A percentile compares a stretch with the other conserved stretches of the same genome.
phyloP scores from a whole-genome alignment of 2,113 vertebrate genomes.

The Gambusia affinis region DNA sequence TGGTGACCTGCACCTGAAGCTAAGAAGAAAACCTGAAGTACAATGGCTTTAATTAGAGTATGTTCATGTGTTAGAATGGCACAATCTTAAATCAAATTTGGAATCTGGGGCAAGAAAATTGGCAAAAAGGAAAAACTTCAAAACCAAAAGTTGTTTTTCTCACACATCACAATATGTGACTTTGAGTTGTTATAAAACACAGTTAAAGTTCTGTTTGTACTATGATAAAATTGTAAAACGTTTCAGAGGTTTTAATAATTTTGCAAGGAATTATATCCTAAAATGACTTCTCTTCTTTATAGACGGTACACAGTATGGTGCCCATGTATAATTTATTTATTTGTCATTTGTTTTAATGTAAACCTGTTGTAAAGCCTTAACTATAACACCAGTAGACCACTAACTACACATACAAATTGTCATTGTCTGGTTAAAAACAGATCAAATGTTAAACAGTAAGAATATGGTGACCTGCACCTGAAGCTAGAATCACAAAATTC shows the following conservation, averaged over 20 bases:
- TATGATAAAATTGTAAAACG: background rate
- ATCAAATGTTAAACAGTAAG: constrained; percentile 20
- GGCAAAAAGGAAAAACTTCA: background rate
- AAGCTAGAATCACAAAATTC: constrained; percentile 37
- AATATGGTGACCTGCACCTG: constrained; percentile 15
- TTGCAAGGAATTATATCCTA: background rate
- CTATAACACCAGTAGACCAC: constrained; percentile 36
- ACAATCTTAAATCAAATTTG: background rate
- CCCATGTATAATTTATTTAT: too few species aligned
- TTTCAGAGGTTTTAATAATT: background rate
- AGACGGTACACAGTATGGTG: background rate
- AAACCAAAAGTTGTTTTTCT: background rate
- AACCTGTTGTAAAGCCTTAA: background rate
- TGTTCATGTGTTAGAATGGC: background rate
- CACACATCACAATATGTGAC: too few species aligned
- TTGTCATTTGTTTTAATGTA: background rate
- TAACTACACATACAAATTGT: constrained; percentile 18
- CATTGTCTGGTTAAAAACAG: constrained; percentile 7
- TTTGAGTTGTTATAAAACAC: too few species aligned
- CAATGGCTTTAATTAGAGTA: background rate
- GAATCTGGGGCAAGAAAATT: background rate
- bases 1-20: too few species aligned
- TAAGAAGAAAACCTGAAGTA: background rate
- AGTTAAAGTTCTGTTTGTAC: background rate
- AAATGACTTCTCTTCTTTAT: background rate